Conservation (phyloP, 2,113 vertebrate species). For the Rhizomys pruinosus region DNA sequence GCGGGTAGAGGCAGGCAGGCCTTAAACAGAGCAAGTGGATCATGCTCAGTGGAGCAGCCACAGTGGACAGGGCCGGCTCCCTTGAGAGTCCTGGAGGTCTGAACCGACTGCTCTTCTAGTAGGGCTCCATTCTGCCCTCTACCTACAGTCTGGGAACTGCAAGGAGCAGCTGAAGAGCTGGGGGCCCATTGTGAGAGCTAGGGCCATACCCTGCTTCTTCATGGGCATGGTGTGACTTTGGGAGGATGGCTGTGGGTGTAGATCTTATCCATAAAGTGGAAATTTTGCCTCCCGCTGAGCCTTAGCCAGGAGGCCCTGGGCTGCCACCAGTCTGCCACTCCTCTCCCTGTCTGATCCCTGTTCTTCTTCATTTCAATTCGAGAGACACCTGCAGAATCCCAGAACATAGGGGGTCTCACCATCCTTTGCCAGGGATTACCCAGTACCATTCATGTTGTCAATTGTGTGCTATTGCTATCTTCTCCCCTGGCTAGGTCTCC, state of each 20-base stretch:
- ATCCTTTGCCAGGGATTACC: neutral
- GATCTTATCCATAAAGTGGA: neutral
- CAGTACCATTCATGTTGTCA: neutral
- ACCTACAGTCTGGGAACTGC: neutral
- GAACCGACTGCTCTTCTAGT: neutral
- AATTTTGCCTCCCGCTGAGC: neutral
- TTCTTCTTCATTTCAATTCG: neutral
- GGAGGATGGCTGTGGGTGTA: neutral
- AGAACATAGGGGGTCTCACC: neutral
- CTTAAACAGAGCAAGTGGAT: constrained; percentile 27
- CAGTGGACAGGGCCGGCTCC: neutral
- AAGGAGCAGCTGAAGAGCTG: neutral
- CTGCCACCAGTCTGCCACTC: neutral
- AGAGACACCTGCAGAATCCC: neutral
- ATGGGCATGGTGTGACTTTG: neutral
- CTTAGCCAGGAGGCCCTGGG: neutral
- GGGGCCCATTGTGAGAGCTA: neutral
- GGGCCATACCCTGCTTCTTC: neutral
- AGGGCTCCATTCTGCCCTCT: neutral
- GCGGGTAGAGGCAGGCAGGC: constrained; percentile 38
- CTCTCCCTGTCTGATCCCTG: neutral
- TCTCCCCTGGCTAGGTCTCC: neutral
- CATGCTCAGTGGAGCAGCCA: neutral
- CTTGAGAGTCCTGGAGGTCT: neutral
- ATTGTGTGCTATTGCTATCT: neutral